Base-by-base conservation (phyloP, 2,888 invertebrate species). In the Idaea dimidiata region DNA sequence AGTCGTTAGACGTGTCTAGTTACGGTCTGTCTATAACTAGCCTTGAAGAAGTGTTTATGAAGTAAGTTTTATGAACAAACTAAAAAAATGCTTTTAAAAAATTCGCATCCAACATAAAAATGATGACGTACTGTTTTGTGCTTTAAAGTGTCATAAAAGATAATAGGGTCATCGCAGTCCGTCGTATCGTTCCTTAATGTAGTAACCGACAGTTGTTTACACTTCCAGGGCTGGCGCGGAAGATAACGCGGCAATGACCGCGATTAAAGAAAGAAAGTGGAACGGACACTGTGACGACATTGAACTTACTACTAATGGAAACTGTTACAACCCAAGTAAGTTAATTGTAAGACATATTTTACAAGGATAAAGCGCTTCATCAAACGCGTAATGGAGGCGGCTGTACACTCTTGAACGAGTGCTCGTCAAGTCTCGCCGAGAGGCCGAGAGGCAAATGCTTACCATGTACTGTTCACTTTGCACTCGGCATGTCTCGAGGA, bases 1-100 rank as follows among this genome's bases (percentile, higher is more conserved):
- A 88, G 0, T 78, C 86, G 0, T 87, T 97, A 16, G 93, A 94
- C 6, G 93, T 98, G 54, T 93, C 94, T 55, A 97, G 97, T 76
- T 98, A 96, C 81, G 98, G 98, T 1, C 94, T 97, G 7, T 97
- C 97, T 0, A 94, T 97, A 18, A 97, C 97, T 1, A 97, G 97
- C n/a, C 94, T 98, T 82, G 97, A 98, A 88, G 98, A 98, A 89
- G 97, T 98, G 0, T 97, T 97, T 79, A 95, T 97, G 94, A 96
- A 95, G 95, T 95, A 86, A 82, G 88, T 79, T 14, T 43, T 43
- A 43, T 10, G 43, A 24, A 5, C n/a, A n/a, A n/a, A n/a, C n/a
- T n/a, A n/a, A n/a, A n/a, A n/a, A n/a, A n/a, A n/a, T n/a, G n/a
- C n/a, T n/a, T n/a, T n/a, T n/a, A n/a, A n/a, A n/a, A n/a, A n/a